These are phyloP conservation scores for Drosophila gunungcola DNA, from an alignment of 1,140 invertebrate genomes.

Conservation along the genomic window DNA sequence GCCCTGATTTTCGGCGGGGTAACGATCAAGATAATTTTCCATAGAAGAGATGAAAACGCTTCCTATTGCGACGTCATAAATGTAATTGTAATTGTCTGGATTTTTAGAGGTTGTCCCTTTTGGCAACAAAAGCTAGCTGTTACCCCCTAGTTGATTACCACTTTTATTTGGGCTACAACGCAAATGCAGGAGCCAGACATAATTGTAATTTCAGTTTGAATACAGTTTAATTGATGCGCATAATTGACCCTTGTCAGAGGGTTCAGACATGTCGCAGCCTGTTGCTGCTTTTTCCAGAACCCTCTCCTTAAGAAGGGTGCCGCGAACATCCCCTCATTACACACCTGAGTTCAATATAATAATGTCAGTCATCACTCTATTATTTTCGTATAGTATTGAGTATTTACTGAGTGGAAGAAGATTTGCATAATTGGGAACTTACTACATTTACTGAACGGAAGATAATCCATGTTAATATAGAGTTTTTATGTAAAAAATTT, in stretches of 20 bases:
- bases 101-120: conserved; percentile 11
- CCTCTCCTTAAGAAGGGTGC: conserved; percentile 14
- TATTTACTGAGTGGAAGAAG: no score
- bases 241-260: conserved; percentile 57
- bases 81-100: conserved; percentile 51
- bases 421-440: no score
- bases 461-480: no score
- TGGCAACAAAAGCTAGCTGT: conserved; percentile 16
- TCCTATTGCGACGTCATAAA: conserved; percentile 36
- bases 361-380: no score
- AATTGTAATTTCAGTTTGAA: conserved; percentile 65
- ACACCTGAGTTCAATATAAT: neutral
- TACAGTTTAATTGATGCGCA: conserved; percentile 63
- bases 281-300: conserved; percentile 4
- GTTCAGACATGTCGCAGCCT: conserved; percentile 22
- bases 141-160: conserved; percentile 1
- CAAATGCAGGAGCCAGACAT: conserved; percentile 44
- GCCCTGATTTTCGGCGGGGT: conserved; percentile 1
- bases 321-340: neutral
- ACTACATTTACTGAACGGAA: no score
- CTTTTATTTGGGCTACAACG: conserved; percentile 36
- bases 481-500: no score
- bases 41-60: neutral
- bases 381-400: no score
- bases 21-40: neutral